A percentile compares a stretch with the other conserved stretches of the same genome.
phyloP scores from a whole-genome alignment of 2,888 invertebrate species.

The Drosophila fungiperda region DNA sequence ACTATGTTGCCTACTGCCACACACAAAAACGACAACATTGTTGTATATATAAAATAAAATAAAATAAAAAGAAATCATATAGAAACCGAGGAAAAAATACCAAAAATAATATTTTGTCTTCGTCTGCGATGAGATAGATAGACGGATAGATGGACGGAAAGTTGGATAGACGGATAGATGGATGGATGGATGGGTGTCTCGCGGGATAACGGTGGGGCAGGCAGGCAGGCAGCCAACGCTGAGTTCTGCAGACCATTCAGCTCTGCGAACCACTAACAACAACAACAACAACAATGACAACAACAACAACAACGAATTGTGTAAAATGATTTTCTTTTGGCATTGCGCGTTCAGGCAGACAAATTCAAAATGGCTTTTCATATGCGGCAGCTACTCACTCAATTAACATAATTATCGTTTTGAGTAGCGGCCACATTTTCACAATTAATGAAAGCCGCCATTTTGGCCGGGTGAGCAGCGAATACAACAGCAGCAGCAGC shows the following conservation, averaged over 20 bases:
- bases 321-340: slow-evolving; percentile 48
- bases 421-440: slow-evolving; percentile 54
- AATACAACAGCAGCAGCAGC: slow-evolving; percentile 11
- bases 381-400: slow-evolving; percentile 55
- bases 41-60: slow-evolving; percentile 1
- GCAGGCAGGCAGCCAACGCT: slow-evolving; percentile 23
- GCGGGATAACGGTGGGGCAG: slow-evolving; percentile 18
- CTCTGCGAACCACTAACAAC: slow-evolving; percentile 5
- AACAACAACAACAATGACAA: slow-evolving; percentile 6
- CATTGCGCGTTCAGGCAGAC: slow-evolving; percentile 22
- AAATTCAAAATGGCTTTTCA: slow-evolving; percentile 72
- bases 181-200: slow-evolving; percentile 33
- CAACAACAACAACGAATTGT: neutral
- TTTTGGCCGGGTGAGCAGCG: slow-evolving; percentile 45
- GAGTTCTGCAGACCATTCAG: slow-evolving; percentile 1
- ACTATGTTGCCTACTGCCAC: slow-evolving; percentile 9
- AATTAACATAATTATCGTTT: slow-evolving; percentile 74
- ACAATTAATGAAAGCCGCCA: slow-evolving; percentile 76
- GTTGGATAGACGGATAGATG: slow-evolving; percentile 17
- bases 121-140: slow-evolving; percentile 42
- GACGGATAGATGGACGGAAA: slow-evolving; percentile 6
- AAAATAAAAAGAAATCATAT: slow-evolving; percentile 5
- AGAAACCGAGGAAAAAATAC: slow-evolving; percentile 40
- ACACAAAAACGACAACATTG: neutral
- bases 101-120: slow-evolving; percentile 76